Base-by-base conservation (phyloP, 2,113 vertebrate species). In the Physeter macrocephalus region DNA sequence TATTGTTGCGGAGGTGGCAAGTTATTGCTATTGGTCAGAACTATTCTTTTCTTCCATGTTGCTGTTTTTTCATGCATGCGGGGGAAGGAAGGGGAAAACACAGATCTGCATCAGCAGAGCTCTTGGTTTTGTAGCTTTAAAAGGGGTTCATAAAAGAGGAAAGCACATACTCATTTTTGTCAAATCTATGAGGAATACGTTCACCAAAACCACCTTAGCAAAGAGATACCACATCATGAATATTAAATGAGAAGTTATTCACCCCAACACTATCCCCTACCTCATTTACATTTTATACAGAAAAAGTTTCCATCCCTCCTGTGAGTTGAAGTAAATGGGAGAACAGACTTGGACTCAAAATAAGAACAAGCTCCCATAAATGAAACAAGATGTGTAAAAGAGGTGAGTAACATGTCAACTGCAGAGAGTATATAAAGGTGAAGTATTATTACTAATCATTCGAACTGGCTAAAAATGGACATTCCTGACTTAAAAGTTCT, bases 301-400 rank as follows among this genome's bases (percentile, higher is more conserved):
- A 88, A 77, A 57, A 90, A 39, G 9, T 88, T 86, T 93, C 49
- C 31, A 18, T 61, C 15, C 2, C 3, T 36, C 36, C 67, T 93
- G 57, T 21, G 13, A 81, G 61, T 34, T 71, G 49, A 75, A 82
- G 69, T 18, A 77, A 93, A 62, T 83, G 57, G 41, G 11, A 89
- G 77, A 93, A 87, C 10, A 86, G 87, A 57, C 31, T 39, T 78
- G n/a, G 18, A 86, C 39, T 49, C 49, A 57, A 54, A 88, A 83
- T 59, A 96, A 83, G 84, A 93, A 77, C 39, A 67, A 96, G 27
- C 27, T 74, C 69, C 84, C 85, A 25, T 36, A 95, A 81, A 64
- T 34, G 15, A 88, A 95, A 67, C 77, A 74, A 20, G 49, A 61
- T 52, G 11, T 20, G 17, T 31, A 6, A 46, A 69, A 86, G 12